Base-by-base conservation (phyloP, 2,113 vertebrate genomes). In the Amphiprion percula region DNA sequence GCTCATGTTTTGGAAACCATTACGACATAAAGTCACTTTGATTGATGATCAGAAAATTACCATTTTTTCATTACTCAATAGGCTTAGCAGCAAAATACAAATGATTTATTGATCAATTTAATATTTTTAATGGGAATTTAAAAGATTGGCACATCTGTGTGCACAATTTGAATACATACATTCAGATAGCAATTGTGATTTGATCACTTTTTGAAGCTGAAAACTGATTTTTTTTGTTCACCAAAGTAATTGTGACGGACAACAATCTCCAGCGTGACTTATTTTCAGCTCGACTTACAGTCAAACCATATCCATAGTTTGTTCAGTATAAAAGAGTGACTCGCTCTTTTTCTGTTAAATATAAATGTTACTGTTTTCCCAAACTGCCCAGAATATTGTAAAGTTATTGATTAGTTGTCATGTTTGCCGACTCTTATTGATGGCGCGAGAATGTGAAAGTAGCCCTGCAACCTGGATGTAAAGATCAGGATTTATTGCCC, bases 401-500 rank as follows among this genome's bases (percentile, higher is more conserved):
- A 96, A 96, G 94, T 93, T 96, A 97, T 97, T 90, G 97, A 98
- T 99, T 97, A 96, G 95, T 95, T 95, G 97, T 96, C 95, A 92
- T 92, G 94, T 95, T 96, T 94, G 95, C 94, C 95, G 93, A 92
- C 91, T 94, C 93, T 97, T 98, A 98, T 99, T 97, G 97, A 99
- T 98, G 97, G 95, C 91, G 84, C 91, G 90, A 96, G 96, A 97
- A 98, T 98, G 96, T 97, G 96, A 96, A 98, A 97, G 96, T 96
- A 97, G 97, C 95, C 33, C 33, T 90, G 95, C 93, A 95, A 95
- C 95, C 95, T 96, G 96, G 95, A 95, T 96, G 96, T 96, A 97
- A 97, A 97, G 97, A 98, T 97, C 96, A 97, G 96, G 96, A 99
- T 99, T 98, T 99, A 99, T 99, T 95, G 96, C 97, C 93, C 94